phyloP scores from a whole-genome alignment of 2,888 invertebrate genomes.

The Eumacrocentrus americanus region DNA sequence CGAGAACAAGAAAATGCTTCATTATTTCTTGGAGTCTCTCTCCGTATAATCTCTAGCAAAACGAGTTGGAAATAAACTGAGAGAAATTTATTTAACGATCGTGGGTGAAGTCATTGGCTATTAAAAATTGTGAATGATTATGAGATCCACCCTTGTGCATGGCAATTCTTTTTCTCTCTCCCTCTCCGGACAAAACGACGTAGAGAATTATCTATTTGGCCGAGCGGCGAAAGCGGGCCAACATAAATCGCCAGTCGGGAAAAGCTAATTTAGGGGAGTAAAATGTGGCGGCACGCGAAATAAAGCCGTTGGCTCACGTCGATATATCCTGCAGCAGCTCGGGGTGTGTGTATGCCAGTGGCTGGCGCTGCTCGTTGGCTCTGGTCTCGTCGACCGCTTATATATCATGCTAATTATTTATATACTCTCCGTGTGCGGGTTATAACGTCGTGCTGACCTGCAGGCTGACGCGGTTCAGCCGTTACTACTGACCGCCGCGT shows the following conservation, averaged over 20 bases:
- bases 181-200: slow-evolving; percentile 12
- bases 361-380: slow-evolving; percentile 18
- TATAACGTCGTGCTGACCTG: slow-evolving; percentile 29
- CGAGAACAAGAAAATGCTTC: slow-evolving; percentile 15
- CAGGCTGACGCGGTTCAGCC: slow-evolving; percentile 16
- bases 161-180: slow-evolving; percentile 14
- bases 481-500: slow-evolving; percentile 22
- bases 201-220: slow-evolving; percentile 43
- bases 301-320: slow-evolving; percentile 50
- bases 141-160: slow-evolving; percentile 12
- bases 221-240: slow-evolving; percentile 35
- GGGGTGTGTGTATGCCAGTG: slow-evolving; percentile 13
- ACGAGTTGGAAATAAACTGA: neutral
- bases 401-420: slow-evolving; percentile 43
- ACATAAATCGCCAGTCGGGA: slow-evolving; percentile 47
- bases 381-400: slow-evolving; percentile 42
- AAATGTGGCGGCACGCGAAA: slow-evolving; percentile 51
- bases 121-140: slow-evolving; percentile 24
- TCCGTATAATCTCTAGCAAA: neutral
- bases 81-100: slow-evolving; percentile 8
- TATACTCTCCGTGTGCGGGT: slow-evolving; percentile 34
- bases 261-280: slow-evolving; percentile 51
- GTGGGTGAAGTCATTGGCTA: slow-evolving; percentile 6
- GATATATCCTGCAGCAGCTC: slow-evolving; percentile 43
- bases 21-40: neutral